Conservation (phyloP, 2,888 invertebrate species). For the Dexiosoma caninum region DNA sequence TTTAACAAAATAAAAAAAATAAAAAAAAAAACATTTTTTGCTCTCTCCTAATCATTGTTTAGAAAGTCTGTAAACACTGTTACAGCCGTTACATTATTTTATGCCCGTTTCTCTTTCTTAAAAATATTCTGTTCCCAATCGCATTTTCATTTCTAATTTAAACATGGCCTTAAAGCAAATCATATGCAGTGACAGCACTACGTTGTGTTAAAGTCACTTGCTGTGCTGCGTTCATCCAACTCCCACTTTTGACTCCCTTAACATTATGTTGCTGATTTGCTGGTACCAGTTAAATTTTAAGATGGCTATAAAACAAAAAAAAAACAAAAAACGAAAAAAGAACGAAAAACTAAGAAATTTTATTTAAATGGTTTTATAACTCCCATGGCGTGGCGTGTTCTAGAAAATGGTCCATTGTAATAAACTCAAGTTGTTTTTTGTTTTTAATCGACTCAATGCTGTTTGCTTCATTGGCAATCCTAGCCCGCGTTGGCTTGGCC, state of each 20-base stretch:
- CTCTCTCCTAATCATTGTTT: background rate
- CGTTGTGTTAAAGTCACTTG: conserved; percentile 9
- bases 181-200: conserved; percentile 39
- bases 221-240: background rate
- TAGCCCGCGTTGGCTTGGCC: conserved; percentile 46
- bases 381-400: conserved; percentile 48
- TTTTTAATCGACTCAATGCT: conserved; percentile 13
- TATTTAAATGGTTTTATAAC: conserved; percentile 53
- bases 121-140: background rate
- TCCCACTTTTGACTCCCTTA: background rate
- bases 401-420: conserved; percentile 46
- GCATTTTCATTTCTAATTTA: background rate
- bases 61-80: background rate
- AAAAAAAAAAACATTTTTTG: background rate
- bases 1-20: background rate
- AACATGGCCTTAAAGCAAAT: conserved; percentile 54
- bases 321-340: too few species aligned
- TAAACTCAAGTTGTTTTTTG: conserved; percentile 18
- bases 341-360: conserved; percentile 8
- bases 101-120: background rate
- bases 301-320: conserved; percentile 15
- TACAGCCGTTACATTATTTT: conserved; percentile 6
- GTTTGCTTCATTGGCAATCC: conserved; percentile 17
- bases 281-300: conserved; percentile 20
- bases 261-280: background rate